A percentile compares a stretch with the other conserved stretches of the same genome.
These are phyloP conservation scores for Camelus bactrianus DNA, from an alignment of 2,113 vertebrate species.

Conservation along the genomic window DNA sequence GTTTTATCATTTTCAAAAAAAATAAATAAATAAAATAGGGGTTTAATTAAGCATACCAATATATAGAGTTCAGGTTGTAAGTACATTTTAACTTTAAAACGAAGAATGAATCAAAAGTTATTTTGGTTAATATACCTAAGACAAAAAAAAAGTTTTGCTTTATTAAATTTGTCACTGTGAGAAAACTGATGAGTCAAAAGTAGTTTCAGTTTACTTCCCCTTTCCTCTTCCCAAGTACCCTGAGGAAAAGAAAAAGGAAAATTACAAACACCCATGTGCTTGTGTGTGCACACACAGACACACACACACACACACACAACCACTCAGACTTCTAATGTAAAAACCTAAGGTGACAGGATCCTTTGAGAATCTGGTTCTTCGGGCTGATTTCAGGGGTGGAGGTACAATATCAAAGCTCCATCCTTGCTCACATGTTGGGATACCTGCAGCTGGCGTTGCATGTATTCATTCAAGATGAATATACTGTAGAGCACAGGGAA, in stretches of 20 bases:
- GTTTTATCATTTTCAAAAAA: constrained; percentile 11
- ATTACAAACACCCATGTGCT: not conserved
- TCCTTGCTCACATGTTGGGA: not conserved
- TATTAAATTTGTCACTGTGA: constrained; percentile 4
- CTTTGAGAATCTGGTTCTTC: not conserved
- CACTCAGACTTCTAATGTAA: not conserved
- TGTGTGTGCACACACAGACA: not conserved
- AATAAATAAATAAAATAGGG: not conserved
- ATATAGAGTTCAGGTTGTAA: not conserved
- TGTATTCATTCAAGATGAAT: not conserved
- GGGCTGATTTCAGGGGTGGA: not conserved
- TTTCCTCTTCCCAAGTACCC: not conserved
- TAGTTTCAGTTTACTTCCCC: not conserved
- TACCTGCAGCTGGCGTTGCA: not conserved
- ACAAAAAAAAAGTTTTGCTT: constrained; percentile 4
- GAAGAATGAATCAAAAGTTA: not conserved
- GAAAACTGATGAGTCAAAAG: not conserved
- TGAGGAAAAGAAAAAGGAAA: not conserved
- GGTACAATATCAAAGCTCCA: not conserved
- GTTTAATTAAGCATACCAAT: not conserved
- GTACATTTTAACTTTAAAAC: constrained; percentile 11
- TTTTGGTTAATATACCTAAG: not conserved
- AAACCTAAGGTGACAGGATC: not conserved
- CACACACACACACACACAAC: not conserved
- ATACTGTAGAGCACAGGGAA: too few species aligned